phyloP scores from a whole-genome alignment of 2,888 invertebrate species.

The Apoda limacodes region DNA sequence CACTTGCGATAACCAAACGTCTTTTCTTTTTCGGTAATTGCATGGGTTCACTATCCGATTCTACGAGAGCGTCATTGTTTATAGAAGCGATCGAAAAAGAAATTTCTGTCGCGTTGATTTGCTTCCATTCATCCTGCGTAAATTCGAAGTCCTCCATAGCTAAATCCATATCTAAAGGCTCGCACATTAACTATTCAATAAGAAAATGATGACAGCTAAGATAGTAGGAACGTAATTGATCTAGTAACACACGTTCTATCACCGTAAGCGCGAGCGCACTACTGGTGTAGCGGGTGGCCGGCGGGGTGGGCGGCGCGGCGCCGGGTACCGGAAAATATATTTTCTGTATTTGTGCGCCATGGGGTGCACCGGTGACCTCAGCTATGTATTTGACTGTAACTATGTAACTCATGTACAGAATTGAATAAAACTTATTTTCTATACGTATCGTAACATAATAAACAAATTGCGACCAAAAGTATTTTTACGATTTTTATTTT shows the following conservation, averaged over 20 bases:
- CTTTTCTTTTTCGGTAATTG: constrained; percentile 24
- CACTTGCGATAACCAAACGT: constrained; percentile 24
- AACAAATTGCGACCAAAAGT: constrained; percentile 22
- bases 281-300: constrained; percentile 16
- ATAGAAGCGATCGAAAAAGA: constrained; percentile 22
- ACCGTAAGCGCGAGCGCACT: constrained; percentile 18
- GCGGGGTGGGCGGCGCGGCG: constrained; percentile 23
- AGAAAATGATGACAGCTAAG: constrained; percentile 22
- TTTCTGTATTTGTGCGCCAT: constrained; percentile 26
- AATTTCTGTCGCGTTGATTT: constrained; percentile 22
- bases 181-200: constrained; percentile 22
- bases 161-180: constrained; percentile 23
- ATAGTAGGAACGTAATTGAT: constrained; percentile 23
- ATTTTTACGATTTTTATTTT: constrained; percentile 23
- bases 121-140: constrained; percentile 23
- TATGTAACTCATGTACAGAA: constrained; percentile 23
- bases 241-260: constrained; percentile 22
- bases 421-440: constrained; percentile 22
- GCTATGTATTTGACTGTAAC: constrained; percentile 24
- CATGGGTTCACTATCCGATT: constrained; percentile 22
- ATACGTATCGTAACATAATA: constrained; percentile 22
- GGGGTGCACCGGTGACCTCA: constrained; percentile 26
- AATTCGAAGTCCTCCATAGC: constrained; percentile 25
- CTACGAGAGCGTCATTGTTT: constrained; percentile 21
- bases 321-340: constrained; percentile 24